phyloP scores from a whole-genome alignment of 2,888 invertebrate genomes.

The Microplitis deprimator region DNA sequence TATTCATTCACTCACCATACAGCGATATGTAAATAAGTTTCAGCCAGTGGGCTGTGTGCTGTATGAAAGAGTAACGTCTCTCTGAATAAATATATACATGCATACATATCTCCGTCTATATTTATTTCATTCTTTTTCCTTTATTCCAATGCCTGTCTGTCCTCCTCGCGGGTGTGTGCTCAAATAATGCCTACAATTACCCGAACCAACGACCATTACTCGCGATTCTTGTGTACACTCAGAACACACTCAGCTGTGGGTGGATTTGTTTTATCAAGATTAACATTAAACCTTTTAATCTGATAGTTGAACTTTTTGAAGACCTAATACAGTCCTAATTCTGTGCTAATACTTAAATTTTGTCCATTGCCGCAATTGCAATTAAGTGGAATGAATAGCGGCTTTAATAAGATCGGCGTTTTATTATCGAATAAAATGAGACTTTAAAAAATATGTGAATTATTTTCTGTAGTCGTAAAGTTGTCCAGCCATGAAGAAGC shows the following conservation, averaged over 20 bases:
- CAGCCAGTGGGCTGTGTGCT: conserved; percentile 3
- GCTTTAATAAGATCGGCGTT: too few species aligned
- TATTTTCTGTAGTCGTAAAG: background rate
- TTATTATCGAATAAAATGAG: too few species aligned
- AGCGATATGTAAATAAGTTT: conserved; percentile 2
- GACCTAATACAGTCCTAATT: background rate
- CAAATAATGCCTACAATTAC: conserved; percentile 41
- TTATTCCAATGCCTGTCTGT: conserved; percentile 6
- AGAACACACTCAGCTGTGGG: conserved; percentile 25
- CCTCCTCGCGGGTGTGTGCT: conserved; percentile 26
- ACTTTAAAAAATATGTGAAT: too few species aligned
- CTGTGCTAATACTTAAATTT: background rate
- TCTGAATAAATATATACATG: background rate
- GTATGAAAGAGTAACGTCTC: background rate
- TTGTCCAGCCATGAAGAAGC: background rate
- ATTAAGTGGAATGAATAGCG: too few species aligned
- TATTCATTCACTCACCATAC: background rate
- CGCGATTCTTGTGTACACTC: conserved; percentile 17
- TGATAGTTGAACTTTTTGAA: background rate
- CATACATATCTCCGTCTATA: background rate
- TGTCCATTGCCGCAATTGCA: too few species aligned
- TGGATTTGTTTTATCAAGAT: conserved; percentile 45
- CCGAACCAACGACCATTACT: conserved; percentile 41
- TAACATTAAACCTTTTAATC: background rate
- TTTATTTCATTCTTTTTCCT: conserved; percentile 4